Evolutionary conservation across 2,797 vertebrate genomes (phyloP).

Genomic region (Trichosurus vulpecula): DNA sequence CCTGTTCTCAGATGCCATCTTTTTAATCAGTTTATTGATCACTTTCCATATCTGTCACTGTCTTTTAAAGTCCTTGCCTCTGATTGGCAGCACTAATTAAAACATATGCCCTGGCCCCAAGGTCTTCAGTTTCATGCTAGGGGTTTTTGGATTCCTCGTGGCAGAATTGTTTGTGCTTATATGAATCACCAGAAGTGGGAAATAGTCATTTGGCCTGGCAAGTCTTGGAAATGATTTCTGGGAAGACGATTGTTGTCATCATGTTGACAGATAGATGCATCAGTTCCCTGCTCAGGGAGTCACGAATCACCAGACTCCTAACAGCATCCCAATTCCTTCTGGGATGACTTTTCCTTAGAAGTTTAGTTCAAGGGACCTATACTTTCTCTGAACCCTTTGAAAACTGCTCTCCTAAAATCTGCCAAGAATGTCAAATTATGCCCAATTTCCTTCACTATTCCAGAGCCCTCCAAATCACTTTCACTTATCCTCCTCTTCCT

Average conservation of each 20-base stretch:
- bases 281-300: background rate
- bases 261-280: background rate
- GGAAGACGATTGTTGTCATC: background rate
- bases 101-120: background rate
- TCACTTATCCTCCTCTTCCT: constrained; percentile 7
- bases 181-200: background rate
- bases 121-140: background rate
- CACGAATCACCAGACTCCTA: background rate
- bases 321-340: background rate
- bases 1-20: background rate
- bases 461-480: background rate
- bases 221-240: background rate
- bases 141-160: background rate
- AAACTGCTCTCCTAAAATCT: background rate
- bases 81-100: background rate
- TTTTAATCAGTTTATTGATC: background rate
- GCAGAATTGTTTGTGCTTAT: background rate
- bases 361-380: background rate
- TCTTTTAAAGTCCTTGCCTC: background rate
- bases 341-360: background rate
- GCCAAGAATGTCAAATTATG: background rate
- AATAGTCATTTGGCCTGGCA: background rate
- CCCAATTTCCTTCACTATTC: background rate
- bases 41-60: background rate
- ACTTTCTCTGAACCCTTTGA: background rate